Evolutionary conservation across 2,113 vertebrate genomes (phyloP).

Genomic region (Clupea harengus): DNA sequence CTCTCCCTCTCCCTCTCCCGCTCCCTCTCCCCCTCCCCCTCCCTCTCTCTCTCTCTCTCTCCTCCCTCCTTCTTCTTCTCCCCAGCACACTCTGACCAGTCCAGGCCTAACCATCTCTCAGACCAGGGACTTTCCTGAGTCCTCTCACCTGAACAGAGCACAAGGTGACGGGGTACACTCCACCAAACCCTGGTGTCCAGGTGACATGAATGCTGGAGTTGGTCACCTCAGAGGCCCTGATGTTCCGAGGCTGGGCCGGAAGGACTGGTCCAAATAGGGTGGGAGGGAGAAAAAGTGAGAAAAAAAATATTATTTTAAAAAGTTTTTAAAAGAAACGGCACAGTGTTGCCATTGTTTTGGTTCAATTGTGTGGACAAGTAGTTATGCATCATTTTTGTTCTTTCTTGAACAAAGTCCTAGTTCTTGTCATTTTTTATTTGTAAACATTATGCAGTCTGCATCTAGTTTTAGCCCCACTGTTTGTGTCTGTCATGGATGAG

Average conservation of each 20-base stretch:
- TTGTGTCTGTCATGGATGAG: neutral
- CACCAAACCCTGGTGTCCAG: slow-evolving; percentile 79
- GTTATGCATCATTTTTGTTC: neutral
- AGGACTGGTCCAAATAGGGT: slow-evolving; percentile 65
- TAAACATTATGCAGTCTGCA: neutral
- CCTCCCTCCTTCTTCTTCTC: neutral
- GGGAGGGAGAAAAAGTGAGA: neutral
- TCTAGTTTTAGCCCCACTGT: neutral
- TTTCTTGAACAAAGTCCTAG: neutral
- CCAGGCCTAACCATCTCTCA: neutral
- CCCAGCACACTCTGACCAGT: neutral
- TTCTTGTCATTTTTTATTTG: neutral
- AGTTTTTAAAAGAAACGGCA: neutral
- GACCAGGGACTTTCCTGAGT: neutral
- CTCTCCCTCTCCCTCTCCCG: too few species aligned
- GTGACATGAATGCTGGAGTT: slow-evolving; percentile 68
- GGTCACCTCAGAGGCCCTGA: slow-evolving; percentile 64
- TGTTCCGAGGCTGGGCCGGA: slow-evolving; percentile 66
- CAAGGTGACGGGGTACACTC: slow-evolving; percentile 71
- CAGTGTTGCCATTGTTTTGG: neutral
- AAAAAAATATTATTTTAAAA: neutral
- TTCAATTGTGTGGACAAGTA: neutral
- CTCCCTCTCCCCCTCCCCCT: neutral
- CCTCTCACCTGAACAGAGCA: slow-evolving; percentile 81
- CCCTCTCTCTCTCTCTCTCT: neutral